Conservation (phyloP, 1,140 invertebrate species). For the Cryptotermes secundus region DNA sequence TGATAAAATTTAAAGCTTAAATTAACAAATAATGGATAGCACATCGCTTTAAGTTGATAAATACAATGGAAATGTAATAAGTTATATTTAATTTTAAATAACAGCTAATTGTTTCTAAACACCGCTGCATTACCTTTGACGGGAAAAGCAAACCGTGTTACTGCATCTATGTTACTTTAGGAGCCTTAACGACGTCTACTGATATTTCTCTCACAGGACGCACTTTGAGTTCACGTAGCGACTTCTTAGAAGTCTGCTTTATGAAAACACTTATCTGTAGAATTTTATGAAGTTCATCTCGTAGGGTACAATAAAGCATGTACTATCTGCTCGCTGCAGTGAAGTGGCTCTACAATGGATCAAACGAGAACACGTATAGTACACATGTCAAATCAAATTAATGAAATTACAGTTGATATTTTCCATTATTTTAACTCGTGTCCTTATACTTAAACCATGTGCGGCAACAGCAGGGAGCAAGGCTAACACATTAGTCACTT, state of each 20-base stretch:
- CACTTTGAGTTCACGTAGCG: neutral
- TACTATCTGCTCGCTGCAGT: neutral
- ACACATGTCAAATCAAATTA: constrained; percentile 2
- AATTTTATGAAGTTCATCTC: neutral
- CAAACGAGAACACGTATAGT: neutral
- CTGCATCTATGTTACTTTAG: neutral
- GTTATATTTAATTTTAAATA: neutral
- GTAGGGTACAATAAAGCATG: neutral
- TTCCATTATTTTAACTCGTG: constrained; percentile 1
- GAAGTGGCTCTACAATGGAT: neutral
- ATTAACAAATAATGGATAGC: neutral
- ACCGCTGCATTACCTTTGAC: neutral
- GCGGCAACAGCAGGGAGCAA: neutral
- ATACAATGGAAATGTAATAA: neutral
- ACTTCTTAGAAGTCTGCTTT: neutral
- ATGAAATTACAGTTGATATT: constrained; percentile 7
- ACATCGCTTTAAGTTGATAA: neutral
- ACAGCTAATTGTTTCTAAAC: neutral
- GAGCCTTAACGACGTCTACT: neutral
- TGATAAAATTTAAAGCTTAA: neutral
- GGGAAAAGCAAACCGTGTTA: neutral
- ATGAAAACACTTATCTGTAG: neutral
- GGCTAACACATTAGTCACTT: neutral
- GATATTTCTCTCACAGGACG: neutral
- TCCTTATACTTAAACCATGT: neutral